Evolutionary conservation across 2,113 vertebrate genomes (phyloP).

Genomic region (Megaceryle torquata): DNA sequence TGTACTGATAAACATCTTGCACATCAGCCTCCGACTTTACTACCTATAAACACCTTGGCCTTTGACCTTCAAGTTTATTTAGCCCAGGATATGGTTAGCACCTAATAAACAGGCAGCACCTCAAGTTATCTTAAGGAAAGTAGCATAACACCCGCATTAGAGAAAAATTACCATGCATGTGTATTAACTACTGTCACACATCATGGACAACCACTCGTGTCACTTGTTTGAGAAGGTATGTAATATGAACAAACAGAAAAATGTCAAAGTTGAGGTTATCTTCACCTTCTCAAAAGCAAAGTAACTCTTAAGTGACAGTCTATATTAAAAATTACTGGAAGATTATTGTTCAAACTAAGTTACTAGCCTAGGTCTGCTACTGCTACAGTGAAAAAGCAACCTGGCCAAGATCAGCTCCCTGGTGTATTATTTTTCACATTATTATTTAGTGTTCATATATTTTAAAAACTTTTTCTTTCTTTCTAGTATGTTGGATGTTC

Average conservation of each 20-base stretch:
- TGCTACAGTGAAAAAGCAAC: not conserved
- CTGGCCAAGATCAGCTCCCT: not conserved
- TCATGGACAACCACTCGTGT: not conserved
- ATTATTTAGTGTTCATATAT: not conserved
- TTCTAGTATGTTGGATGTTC: not conserved
- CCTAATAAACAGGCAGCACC: slow-evolving; percentile 65
- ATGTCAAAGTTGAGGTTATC: not conserved
- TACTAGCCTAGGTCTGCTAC: not conserved
- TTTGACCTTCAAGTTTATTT: slow-evolving; percentile 64
- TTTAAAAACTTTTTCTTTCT: not conserved
- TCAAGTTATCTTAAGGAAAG: slow-evolving; percentile 43
- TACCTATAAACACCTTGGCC: slow-evolving; percentile 68
- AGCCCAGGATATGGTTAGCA: slow-evolving; percentile 68
- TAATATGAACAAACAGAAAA: not conserved
- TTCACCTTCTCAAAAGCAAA: not conserved
- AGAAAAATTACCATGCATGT: not conserved
- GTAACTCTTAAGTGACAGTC: not conserved
- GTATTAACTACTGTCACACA: not conserved
- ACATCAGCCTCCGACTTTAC: slow-evolving; percentile 54
- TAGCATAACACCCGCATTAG: not conserved
- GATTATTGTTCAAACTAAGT: not conserved
- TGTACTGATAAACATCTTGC: slow-evolving; percentile 63
- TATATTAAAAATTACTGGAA: not conserved
- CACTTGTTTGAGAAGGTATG: not conserved
- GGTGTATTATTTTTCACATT: not conserved